phyloP scores from a whole-genome alignment of 2,113 vertebrate species.

The Pelvicachromis taeniatus region DNA sequence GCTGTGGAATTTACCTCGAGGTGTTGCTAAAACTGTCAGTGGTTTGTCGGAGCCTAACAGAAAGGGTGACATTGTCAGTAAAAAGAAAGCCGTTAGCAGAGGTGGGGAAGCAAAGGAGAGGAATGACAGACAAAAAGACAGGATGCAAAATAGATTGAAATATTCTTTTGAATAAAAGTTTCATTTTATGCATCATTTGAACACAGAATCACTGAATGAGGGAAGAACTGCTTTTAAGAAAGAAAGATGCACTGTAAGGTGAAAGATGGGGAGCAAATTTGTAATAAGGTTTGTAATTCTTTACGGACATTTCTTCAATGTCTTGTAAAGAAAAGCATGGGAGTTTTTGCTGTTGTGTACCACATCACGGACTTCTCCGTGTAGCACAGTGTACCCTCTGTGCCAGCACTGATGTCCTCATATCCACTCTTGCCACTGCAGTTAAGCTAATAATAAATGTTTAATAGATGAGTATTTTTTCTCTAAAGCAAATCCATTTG shows the following conservation, averaged over 20 bases:
- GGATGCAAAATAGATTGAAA: background rate
- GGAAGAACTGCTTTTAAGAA: background rate
- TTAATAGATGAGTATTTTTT: background rate
- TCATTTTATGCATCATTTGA: background rate
- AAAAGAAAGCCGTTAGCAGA: background rate
- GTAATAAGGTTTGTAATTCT: background rate
- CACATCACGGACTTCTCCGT: background rate
- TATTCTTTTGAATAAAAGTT: background rate
- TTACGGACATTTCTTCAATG: background rate
- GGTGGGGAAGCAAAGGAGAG: background rate
- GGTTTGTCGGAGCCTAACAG: background rate
- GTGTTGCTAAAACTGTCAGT: slow-evolving; percentile 27
- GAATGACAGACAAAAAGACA: background rate
- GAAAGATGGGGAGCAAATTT: background rate
- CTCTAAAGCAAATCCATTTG: background rate
- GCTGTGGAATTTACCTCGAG: slow-evolving; percentile 14
- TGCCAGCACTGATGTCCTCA: background rate
- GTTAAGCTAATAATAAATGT: background rate
- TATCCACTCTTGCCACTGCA: background rate
- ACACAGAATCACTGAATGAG: background rate
- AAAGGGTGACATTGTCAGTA: background rate
- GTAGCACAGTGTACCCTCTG: background rate
- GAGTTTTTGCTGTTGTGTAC: background rate
- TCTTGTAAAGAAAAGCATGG: background rate
- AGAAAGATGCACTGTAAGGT: background rate